Percentiles rank a stretch among this genome's conserved stretches.
phyloP scores from a whole-genome alignment of 2,113 vertebrate species.

The Leucopsar rothschildi region DNA sequence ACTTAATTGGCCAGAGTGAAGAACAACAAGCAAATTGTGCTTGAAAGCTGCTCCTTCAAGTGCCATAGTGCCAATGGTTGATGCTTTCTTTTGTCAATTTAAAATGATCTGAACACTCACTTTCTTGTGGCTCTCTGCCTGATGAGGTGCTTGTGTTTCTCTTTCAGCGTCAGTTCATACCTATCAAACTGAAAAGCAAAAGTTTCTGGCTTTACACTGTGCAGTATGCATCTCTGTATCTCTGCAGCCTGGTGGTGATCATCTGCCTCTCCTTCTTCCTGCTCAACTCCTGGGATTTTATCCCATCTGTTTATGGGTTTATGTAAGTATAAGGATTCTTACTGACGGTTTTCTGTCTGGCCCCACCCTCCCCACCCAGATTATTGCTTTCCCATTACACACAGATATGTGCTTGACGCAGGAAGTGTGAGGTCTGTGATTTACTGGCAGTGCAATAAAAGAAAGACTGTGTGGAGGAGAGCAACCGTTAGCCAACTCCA shows the following conservation, averaged over 20 bases:
- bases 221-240: constrained; percentile 87
- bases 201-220: constrained; percentile 88
- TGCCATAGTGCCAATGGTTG: neutral
- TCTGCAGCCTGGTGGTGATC: constrained; percentile 87
- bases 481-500: neutral
- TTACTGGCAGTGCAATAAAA: neutral
- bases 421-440: neutral
- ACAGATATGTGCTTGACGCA: neutral
- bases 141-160: neutral
- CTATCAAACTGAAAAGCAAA: constrained; percentile 79
- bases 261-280: constrained; percentile 94
- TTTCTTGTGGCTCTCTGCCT: neutral
- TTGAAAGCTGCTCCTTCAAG: neutral
- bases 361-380: no score
- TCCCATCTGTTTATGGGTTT: constrained; percentile 94
- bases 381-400: neutral
- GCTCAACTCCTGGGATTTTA: constrained; percentile 95
- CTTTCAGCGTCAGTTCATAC: constrained; percentile 87
- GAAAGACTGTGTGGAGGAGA: neutral
- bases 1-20: neutral
- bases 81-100: neutral
- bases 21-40: neutral
- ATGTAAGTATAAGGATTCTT: constrained; percentile 81
- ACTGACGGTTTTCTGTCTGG: neutral
- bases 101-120: neutral